Base-by-base conservation (phyloP, 2,113 vertebrate genomes). In the Scomber japonicus region DNA sequence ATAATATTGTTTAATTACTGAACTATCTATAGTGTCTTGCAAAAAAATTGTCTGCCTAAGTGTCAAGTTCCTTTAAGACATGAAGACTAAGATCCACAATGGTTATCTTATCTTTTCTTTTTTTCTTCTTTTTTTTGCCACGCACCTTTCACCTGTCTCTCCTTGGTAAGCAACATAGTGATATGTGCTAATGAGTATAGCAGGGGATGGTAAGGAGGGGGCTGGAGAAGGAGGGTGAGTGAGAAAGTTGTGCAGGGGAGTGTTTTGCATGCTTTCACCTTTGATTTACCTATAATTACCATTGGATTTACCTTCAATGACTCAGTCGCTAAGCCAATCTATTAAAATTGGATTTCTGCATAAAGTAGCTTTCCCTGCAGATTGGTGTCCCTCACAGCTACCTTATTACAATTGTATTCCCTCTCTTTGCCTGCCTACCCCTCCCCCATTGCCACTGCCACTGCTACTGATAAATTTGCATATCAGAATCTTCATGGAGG, bases 241-340 rank as follows among this genome's bases (percentile, higher is more conserved):
- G 79, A 71, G 61, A 71, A 74, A 66, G 66, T 53, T 82, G 90
- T 82, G 75, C 70, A 82, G 3, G 40, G 63, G 60, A 80, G 51
- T 88, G 88, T 89, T 89, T 89, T 88, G 91, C 87, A 90, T 86
- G 83, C 86, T 81, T 86, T 90, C 88, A 88, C 89, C 90, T 94
- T 87, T 91, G 91, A 93, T 93, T 93, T 93, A 88, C 84, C 86
- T 84, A 90, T 90, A 93, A 94, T 93, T 92, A 92, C 82, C 81
- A 81, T 79, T 89, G 88, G 85, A 88, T 91, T 91, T 91, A 92
- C 89, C 87, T 88, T 90, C 80, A 92, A 78, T 87, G 83, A 90
- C 85, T 88, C 70, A 84, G 81, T 86, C 66, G 82, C 87, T 90
- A 90, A 89, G 83, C 85, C 90, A 90, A 89, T 91, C 88, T 90